A percentile compares a stretch with the other conserved stretches of the same genome.
Evolutionary conservation across 92 coral and sea anemone species (phyloP).

Genomic region (Paramuricea clavata): DNA sequence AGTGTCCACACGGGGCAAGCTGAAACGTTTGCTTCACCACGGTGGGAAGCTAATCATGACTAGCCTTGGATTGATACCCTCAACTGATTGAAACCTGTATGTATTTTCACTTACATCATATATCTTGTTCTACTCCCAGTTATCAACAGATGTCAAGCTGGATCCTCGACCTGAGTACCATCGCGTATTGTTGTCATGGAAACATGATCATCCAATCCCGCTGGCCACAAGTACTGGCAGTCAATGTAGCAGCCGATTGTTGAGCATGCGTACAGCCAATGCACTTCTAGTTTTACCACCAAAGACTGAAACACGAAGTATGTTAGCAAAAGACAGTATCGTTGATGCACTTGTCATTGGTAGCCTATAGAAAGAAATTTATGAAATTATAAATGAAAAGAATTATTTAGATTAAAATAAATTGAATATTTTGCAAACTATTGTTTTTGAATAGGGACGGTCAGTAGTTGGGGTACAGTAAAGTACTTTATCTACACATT

Average conservation of each 20-base stretch:
- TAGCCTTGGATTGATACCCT: too few relatives aligned
- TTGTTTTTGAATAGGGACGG: too few relatives aligned
- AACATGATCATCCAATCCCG: slow-evolving; percentile 81
- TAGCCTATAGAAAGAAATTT: slow-evolving; percentile 8
- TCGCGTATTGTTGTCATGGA: slow-evolving; percentile 89
- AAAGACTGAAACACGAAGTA: slow-evolving; percentile 68
- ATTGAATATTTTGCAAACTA: not conserved
- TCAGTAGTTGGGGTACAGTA: too few relatives aligned
- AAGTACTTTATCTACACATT: too few relatives aligned
- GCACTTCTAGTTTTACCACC: slow-evolving; percentile 91
- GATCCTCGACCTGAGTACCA: slow-evolving; percentile 97
- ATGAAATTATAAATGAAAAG: not conserved
- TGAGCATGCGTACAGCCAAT: slow-evolving; percentile 98
- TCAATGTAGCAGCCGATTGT: slow-evolving; percentile 97
- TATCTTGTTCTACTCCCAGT: slow-evolving; percentile 47
- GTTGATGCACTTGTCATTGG: slow-evolving; percentile 90
- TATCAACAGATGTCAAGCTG: slow-evolving; percentile 66
- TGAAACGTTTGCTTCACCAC: too few relatives aligned
- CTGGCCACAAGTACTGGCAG: slow-evolving; percentile 92
- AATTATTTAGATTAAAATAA: not conserved
- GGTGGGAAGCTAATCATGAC: too few relatives aligned
- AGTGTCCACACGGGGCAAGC: too few relatives aligned
- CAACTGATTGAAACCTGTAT: too few relatives aligned
- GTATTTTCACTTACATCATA: not conserved
- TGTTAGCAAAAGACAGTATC: slow-evolving; percentile 68